phyloP scores from a whole-genome alignment of 2,888 invertebrate species.

The Tetranychus piercei region DNA sequence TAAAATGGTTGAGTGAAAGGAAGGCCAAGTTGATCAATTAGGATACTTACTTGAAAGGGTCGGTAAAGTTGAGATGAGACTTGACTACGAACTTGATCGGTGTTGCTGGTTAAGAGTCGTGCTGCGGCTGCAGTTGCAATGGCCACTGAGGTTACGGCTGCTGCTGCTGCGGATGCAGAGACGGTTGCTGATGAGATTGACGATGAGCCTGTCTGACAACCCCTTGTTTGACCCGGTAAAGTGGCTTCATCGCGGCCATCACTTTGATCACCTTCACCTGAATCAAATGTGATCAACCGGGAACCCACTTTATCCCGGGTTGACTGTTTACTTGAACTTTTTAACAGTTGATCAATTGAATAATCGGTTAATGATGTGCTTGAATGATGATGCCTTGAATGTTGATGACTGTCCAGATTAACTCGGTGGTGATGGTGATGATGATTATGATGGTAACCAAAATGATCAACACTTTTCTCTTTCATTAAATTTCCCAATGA shows the following conservation, averaged over 20 bases:
- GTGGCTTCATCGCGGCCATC: not conserved
- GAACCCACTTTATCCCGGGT: no score
- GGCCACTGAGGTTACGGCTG: not conserved
- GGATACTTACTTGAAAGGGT: not conserved
- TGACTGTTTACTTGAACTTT: not conserved
- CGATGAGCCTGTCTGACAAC: no score
- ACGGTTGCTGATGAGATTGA: no score
- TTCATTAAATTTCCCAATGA: not conserved
- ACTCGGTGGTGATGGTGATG: not conserved
- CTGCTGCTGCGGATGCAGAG: not conserved
- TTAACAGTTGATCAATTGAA: not conserved
- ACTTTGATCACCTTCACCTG: not conserved
- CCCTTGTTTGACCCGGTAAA: no score
- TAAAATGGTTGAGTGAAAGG: not conserved
- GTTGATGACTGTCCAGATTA: not conserved
- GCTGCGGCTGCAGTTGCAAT: not conserved
- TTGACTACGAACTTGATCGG: not conserved
- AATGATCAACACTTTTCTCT: not conserved
- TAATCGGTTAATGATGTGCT: not conserved
- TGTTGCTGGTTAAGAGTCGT: not conserved
- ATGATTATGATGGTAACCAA: not conserved
- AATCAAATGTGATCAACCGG: not conserved
- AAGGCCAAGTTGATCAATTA: not conserved
- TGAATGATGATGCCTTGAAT: not conserved
- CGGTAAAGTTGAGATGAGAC: not conserved